Conservation (phyloP, 2,113 vertebrate species). For the Nothocercus julius region DNA sequence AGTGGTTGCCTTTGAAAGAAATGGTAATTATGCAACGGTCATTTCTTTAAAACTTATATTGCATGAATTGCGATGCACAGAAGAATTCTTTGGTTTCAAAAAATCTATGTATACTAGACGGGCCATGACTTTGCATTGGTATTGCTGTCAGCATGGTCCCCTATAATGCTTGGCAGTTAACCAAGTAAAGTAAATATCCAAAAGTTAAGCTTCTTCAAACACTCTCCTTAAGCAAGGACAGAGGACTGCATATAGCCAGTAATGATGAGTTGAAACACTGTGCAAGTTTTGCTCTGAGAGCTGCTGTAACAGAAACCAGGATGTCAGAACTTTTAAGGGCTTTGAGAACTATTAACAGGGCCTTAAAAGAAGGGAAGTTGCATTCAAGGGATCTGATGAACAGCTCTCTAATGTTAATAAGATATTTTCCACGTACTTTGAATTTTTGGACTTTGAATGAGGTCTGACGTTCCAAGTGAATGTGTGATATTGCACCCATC, state of each 20-base stretch:
- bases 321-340: slow-evolving; percentile 11
- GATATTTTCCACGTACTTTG: background rate
- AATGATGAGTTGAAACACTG: background rate
- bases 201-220: background rate
- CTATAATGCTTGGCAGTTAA: background rate
- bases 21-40: background rate
- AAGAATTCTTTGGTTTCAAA: background rate
- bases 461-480: slow-evolving; percentile 4
- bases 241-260: background rate
- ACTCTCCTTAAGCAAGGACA: background rate
- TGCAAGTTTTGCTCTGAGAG: background rate
- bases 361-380: background rate
- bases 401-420: slow-evolving; percentile 30
- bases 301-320: background rate
- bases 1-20: background rate
- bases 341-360: slow-evolving; percentile 10
- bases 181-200: background rate
- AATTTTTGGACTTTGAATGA: slow-evolving; percentile 44
- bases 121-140: background rate
- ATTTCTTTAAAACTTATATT: slow-evolving; percentile 5
- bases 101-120: background rate
- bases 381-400: slow-evolving; percentile 38
- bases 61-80: background rate
- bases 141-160: background rate
- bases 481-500: slow-evolving; percentile 49